Evolutionary conservation across 2,888 invertebrate species (phyloP), one percentile per base, ranked within the genome.

Genomic region (Hedychridium roseum): DNA sequence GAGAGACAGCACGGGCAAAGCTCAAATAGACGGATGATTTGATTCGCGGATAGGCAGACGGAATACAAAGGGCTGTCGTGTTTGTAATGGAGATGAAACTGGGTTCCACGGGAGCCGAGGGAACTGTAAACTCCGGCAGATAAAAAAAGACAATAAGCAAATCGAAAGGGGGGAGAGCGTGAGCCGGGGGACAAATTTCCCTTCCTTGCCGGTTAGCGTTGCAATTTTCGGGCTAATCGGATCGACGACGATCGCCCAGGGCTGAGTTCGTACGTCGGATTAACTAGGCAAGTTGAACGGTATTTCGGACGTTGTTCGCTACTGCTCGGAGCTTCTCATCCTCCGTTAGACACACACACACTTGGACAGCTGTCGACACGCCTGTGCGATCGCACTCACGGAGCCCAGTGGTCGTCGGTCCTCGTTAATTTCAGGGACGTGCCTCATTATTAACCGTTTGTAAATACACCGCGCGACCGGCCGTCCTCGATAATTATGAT

Each of bases 151-250:
- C n/a, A n/a, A n/a, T n/a, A 18, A 35, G 18, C n/a, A 18, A 35
- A 2, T n/a, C 35, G 18, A 18, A 35, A n/a, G n/a, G n/a, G 4
- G 9, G 12, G 9, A 12, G 3, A 12, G 27, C 27, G 9, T 27
- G 12, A 27, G 9, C 31, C 17, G 18, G n/a, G 32, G 34, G 43
- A 28, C 43, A 35, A 46, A 51, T 46, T 45, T 39, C 41, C 32
- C 41, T 43, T 9, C 39, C 28, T 23, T 34, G 11, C 35, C 18
- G 18, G 38, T 42, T 45, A 39, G 41, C 39, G 42, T 31, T 39
- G 30, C 42, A 53, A 53, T 53, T 53, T 53, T 42, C 45, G 21
- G 21, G 30, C 15, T 44, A 53, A 53, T 53, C 45, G 34, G 32
- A 12, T 43, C 14, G 23, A 34, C 43, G 28, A 37, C 38, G 32